Evolutionary conservation across 2,888 invertebrate genomes (phyloP).

Genomic region (Chironomus tentans): DNA sequence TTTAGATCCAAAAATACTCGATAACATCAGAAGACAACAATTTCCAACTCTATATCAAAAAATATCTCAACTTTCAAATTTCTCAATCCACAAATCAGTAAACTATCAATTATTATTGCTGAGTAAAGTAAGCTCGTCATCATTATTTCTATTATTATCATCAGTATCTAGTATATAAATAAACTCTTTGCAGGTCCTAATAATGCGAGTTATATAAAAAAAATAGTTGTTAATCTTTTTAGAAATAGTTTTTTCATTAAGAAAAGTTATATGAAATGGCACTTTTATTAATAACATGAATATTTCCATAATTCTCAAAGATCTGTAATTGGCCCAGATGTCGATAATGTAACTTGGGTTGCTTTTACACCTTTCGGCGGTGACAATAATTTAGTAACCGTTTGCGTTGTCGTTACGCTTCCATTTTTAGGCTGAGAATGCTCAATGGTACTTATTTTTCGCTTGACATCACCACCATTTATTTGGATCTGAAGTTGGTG

Average conservation of each 20-base stretch:
- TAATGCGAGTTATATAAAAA: too few species aligned
- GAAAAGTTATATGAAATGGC: not conserved
- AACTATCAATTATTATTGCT: not conserved
- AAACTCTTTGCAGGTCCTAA: too few species aligned
- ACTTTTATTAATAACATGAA: not conserved
- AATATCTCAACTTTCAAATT: too few species aligned
- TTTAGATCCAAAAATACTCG: too few species aligned
- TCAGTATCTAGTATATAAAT: too few species aligned
- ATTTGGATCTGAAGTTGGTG: slow-evolving; percentile 23
- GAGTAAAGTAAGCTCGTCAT: too few species aligned
- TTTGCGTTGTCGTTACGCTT: not conserved
- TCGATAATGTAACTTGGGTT: slow-evolving; percentile 8
- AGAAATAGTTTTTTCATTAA: not conserved
- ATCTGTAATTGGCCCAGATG: slow-evolving; percentile 12
- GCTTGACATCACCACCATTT: slow-evolving; percentile 19
- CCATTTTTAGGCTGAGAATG: not conserved
- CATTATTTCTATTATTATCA: too few species aligned
- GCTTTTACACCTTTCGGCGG: slow-evolving; percentile 17
- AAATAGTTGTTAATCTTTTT: too few species aligned
- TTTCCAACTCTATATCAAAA: too few species aligned
- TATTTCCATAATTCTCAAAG: not conserved
- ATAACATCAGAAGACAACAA: too few species aligned
- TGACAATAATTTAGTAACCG: not conserved
- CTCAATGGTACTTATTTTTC: not conserved
- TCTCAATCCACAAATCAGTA: not conserved